phyloP scores from a whole-genome alignment of 2,888 invertebrate species.

The Acleris holmiana region DNA sequence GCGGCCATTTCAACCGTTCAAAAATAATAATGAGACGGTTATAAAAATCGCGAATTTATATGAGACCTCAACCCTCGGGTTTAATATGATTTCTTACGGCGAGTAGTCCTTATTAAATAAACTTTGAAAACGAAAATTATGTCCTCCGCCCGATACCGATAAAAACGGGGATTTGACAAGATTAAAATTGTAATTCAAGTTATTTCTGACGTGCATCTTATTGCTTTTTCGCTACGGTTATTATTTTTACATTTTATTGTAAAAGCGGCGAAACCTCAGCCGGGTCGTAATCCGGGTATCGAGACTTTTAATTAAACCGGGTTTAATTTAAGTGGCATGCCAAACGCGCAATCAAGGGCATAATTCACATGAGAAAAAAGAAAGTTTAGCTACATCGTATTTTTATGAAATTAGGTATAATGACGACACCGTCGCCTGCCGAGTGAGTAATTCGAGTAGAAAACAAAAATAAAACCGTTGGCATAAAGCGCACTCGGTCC shows the following conservation, averaged over 20 bases:
- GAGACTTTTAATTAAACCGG: conserved; percentile 47
- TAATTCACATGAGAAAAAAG: conserved; percentile 38
- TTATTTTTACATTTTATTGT: conserved; percentile 51
- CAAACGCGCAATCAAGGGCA: conserved; percentile 44
- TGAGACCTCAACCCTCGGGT: conserved; percentile 58
- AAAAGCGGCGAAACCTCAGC: conserved; percentile 52
- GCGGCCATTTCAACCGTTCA: conserved; percentile 67
- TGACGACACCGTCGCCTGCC: conserved; percentile 38
- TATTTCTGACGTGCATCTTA: conserved; percentile 79
- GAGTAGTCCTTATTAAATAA: conserved; percentile 78
- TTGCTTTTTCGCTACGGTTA: conserved; percentile 76
- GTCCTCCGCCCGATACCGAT: conserved; percentile 72
- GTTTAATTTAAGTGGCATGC: conserved; percentile 41
- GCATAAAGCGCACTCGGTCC: conserved; percentile 55
- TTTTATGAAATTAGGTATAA: conserved; percentile 39
- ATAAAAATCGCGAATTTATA: conserved; percentile 81
- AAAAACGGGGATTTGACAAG: conserved; percentile 83
- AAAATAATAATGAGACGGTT: conserved; percentile 79
- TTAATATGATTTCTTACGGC: conserved; percentile 78
- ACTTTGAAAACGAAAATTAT: conserved; percentile 79
- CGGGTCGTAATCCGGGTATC: conserved; percentile 59
- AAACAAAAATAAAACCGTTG: conserved; percentile 49
- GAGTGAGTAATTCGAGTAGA: conserved; percentile 42
- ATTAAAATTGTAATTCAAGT: conserved; percentile 84
- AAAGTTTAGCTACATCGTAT: conserved; percentile 29